Evolutionary conservation across 2,888 invertebrate species (phyloP), one percentile per base, ranked within the genome.

Genomic region (Apamea crenata): DNA sequence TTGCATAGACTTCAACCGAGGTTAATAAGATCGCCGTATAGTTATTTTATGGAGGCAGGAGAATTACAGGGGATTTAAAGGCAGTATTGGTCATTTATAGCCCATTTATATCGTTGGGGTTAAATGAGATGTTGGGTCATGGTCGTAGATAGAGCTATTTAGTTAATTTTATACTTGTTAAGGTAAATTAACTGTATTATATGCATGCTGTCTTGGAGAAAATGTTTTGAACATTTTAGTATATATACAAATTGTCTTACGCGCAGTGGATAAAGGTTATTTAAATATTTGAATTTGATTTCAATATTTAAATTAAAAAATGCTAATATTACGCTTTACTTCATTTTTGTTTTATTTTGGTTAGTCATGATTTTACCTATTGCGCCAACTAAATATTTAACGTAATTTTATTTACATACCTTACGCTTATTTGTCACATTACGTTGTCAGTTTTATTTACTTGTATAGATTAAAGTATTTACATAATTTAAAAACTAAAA

Each of bases 21-120:
- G 77, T 75, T 73, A 86, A 86, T 86, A 83, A 83, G 86, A 82
- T 73, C 40, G 32, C 53, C 14, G 36, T 83, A 59, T 50, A 84
- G 25, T 53, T 71, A 68, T 61, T 83, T 85, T 83, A 83, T 79
- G 21, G 74, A 32, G 21, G 18, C 3, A 53, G 29, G 67, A 61
- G 29, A 56, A 56, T 61, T 47, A 50, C 18, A 65, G 8, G n/a
- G 40, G 21, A 25, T 74, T 67, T 68, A 32, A 65, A 70, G 25
- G 25, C 63, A 7, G 44, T 53, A 63, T 67, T 44, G 40, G 36
- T 47, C 47, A 16, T 84, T 67, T 53, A 67, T 36, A 59, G 14
- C 32, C 29, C 56, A 16, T 56, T 77, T 65, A 81, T 76, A 2
- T n/a, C 2, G 10, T 25, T n/a, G 2, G 61, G 61, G 53, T 80